A percentile compares a stretch with the other conserved stretches of the same genome.
Evolutionary conservation across 1,140 invertebrate genomes (phyloP).

Genomic region (Microplitis demolitor): DNA sequence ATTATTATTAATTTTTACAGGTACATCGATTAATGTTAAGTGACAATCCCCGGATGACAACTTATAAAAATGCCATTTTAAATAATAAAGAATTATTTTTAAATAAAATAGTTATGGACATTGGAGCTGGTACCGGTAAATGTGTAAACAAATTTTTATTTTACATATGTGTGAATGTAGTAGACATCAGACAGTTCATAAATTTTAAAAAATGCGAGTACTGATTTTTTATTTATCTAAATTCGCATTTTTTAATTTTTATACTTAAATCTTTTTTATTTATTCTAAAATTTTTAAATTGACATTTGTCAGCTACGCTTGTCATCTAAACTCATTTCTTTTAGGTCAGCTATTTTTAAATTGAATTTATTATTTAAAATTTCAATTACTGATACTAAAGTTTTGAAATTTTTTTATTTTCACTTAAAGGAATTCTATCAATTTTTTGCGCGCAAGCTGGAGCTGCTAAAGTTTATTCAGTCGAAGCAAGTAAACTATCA

Average conservation of each 20-base stretch:
- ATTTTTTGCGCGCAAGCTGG: conserved; percentile 95
- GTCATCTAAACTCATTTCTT: not conserved
- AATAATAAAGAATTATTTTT: conserved; percentile 72
- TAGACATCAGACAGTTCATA: too few species aligned
- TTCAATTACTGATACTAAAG: too few species aligned
- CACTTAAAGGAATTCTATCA: conserved; percentile 80
- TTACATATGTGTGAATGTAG: not conserved
- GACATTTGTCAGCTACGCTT: too few species aligned
- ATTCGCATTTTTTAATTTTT: too few species aligned
- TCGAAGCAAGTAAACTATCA: conserved; percentile 89
- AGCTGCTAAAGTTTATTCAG: conserved; percentile 86
- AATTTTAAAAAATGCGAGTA: too few species aligned
- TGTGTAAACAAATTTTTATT: conserved; percentile 11
- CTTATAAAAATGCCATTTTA: conserved; percentile 89
- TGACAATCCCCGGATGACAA: conserved; percentile 87
- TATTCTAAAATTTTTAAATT: too few species aligned
- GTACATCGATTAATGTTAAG: conserved; percentile 79
- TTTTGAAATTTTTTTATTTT: conserved; percentile 10
- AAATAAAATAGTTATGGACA: conserved; percentile 87
- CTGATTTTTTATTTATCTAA: too few species aligned
- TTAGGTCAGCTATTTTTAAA: not conserved
- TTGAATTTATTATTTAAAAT: too few species aligned
- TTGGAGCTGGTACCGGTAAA: conserved; percentile 84
- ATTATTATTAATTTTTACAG: conserved; percentile 52
- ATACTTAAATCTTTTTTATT: too few species aligned